A percentile compares a stretch with the other conserved stretches of the same genome.
Evolutionary conservation across 2,888 invertebrate genomes (phyloP).

Genomic region (Oeneis ivallda): DNA sequence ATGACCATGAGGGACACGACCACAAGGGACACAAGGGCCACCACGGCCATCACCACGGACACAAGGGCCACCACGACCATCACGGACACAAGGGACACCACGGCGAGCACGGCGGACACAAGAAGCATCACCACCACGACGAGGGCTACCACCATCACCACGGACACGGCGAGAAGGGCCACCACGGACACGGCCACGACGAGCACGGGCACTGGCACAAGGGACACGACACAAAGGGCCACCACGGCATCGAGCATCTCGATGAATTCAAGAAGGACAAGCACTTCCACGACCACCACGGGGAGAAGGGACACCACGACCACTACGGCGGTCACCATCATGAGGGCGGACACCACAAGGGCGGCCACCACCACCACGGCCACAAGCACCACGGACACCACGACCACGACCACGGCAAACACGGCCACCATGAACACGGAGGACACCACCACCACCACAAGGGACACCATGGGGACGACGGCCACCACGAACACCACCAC

Average conservation of each 20-base stretch:
- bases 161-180: constrained; percentile 84
- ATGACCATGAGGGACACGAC: constrained; percentile 83
- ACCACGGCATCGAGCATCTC: constrained; percentile 90
- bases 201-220: constrained; percentile 88
- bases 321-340: constrained; percentile 90
- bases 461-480: constrained; percentile 89
- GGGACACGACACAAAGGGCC: constrained; percentile 91
- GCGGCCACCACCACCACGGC: constrained; percentile 89
- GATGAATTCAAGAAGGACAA: constrained; percentile 93
- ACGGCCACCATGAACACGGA: constrained; percentile 88
- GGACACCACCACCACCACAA: constrained; percentile 89
- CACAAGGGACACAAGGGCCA: constrained; percentile 83
- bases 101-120: constrained; percentile 83
- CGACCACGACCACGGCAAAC: constrained; percentile 89
- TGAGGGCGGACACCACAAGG: constrained; percentile 89
- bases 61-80: constrained; percentile 84
- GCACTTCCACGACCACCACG: constrained; percentile 91
- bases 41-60: constrained; percentile 83
- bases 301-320: constrained; percentile 88
- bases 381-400: constrained; percentile 89
- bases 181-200: constrained; percentile 79
- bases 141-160: constrained; percentile 84
- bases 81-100: constrained; percentile 83
- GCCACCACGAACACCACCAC: constrained; percentile 88
- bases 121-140: constrained; percentile 84